A percentile compares a stretch with the other conserved stretches of the same genome.
phyloP scores from a whole-genome alignment of 1,140 invertebrate genomes.

The Magallana gigas region DNA sequence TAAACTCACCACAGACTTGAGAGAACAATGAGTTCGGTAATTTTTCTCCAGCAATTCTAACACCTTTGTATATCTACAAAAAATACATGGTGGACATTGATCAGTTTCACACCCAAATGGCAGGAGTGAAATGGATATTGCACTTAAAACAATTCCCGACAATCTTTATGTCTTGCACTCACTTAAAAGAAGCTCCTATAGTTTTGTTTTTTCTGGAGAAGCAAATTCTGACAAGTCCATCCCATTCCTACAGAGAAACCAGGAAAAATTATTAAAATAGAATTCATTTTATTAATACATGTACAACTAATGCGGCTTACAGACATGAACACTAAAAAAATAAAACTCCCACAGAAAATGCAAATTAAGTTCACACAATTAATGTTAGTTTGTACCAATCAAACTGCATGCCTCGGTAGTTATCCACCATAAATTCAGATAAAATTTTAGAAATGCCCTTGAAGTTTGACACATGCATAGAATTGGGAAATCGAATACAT shows the following conservation, averaged over 20 bases:
- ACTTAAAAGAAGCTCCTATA: slow-evolving; percentile 89
- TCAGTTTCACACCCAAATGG: background rate
- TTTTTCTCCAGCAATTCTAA: slow-evolving; percentile 93
- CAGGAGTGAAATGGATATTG: background rate
- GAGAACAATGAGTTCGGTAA: slow-evolving; percentile 92
- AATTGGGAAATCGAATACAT: too few relatives aligned
- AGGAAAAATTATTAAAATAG: background rate
- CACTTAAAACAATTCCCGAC: background rate
- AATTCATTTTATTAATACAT: too few relatives aligned
- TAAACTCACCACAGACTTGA: slow-evolving; percentile 89
- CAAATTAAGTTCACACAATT: too few relatives aligned
- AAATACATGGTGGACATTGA: background rate
- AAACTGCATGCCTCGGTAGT: too few relatives aligned
- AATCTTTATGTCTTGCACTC: slow-evolving; percentile 17
- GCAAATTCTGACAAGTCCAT: slow-evolving; percentile 95
- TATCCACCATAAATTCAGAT: too few relatives aligned
- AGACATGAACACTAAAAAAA: too few relatives aligned
- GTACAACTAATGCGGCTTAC: too few relatives aligned
- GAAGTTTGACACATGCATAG: background rate
- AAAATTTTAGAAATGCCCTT: too few relatives aligned
- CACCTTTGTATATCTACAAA: slow-evolving; percentile 85
- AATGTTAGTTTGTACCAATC: too few relatives aligned
- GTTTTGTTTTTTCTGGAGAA: slow-evolving; percentile 98
- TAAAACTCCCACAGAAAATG: too few relatives aligned
- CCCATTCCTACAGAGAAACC: slow-evolving; percentile 89